These are phyloP conservation scores for Eucera pruinosa DNA, from an alignment of 2,888 invertebrate genomes.

Conservation along the genomic window DNA sequence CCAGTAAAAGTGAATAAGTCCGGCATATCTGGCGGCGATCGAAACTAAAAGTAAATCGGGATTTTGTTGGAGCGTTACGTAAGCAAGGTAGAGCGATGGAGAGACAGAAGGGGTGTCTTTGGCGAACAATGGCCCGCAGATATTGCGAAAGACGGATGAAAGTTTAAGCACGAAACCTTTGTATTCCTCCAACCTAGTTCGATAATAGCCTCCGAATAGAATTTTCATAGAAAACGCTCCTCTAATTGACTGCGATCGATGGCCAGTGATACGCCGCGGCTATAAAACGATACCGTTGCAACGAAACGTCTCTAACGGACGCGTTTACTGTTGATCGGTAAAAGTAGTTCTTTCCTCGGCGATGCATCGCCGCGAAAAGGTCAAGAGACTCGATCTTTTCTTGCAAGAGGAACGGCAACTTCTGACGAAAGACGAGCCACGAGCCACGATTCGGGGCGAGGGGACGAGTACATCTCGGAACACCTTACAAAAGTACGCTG, in stretches of 20 bases:
- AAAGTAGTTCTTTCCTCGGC: conserved; percentile 41
- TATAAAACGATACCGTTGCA: conserved; percentile 12
- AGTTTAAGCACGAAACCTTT: conserved; percentile 63
- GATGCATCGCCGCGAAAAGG: conserved; percentile 57
- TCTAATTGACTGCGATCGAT: conserved; percentile 29
- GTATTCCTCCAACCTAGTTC: conserved; percentile 41
- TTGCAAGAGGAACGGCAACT: conserved; percentile 40
- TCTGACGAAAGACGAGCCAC: conserved; percentile 25
- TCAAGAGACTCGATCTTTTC: conserved; percentile 51
- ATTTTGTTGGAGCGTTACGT: conserved; percentile 53
- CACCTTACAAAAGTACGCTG: no score
- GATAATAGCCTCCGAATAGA: conserved; percentile 37
- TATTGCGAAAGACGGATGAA: conserved; percentile 70
- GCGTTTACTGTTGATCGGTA: conserved; percentile 21
- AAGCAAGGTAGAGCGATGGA: conserved; percentile 47
- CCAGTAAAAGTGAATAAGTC: conserved; percentile 61
- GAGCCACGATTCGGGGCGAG: conserved; percentile 8
- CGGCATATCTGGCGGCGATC: background rate
- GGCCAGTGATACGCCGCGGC: background rate
- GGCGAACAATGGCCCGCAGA: conserved; percentile 63
- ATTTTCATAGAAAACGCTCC: conserved; percentile 38
- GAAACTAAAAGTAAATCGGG: conserved; percentile 23
- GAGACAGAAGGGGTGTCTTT: conserved; percentile 53
- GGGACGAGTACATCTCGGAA: background rate
- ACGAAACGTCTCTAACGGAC: conserved; percentile 24